Base-by-base conservation (phyloP, 2,888 invertebrate species). In the Drymonia ruficornis region DNA sequence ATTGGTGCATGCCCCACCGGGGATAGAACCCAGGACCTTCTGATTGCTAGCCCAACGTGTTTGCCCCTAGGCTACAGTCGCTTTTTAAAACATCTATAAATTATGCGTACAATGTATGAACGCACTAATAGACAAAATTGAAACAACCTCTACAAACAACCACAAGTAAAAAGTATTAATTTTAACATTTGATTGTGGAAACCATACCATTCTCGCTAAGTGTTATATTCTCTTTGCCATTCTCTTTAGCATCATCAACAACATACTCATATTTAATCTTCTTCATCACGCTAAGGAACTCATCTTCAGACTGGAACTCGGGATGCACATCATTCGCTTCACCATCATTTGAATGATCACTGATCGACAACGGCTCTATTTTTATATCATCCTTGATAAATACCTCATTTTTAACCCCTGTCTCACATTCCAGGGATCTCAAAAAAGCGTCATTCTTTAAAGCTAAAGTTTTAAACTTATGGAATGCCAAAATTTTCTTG, bases 401-500 rank as follows among this genome's bases (percentile, higher is more conserved):
- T 46, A 70, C 49, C 47, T 78, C 72, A 61, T 65, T 65, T 63
- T 79, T 70, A 19, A 72, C 56, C 18, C 61, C 60, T 13, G 31
- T 52, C 34, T 66, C 58, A 29, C 59, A 48, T 19, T 47, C 52
- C 13, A 66, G 34, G 7, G 76, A 67, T 55, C 61, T 80, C 38
- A 86, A 74, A 63, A 82, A 81, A 2, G 64, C 56, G 61, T 90
- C 82, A 67, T 73, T 88, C 66, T 81, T 80, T 58, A 83, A 56
- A 40, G 87, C 89, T 59, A 81, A 58, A 18, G 64, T 58, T 70
- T 91, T 91, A 59, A 90, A 91, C 59, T 84, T 74, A 54, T 86
- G 74, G 62, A 82, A 88, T 13, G 76, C 66, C 53, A 84, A 49
- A 29, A 87, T 74, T 70, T 84, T 87, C 53, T 62, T 78, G 59